phyloP scores from a whole-genome alignment of 2,888 invertebrate genomes.

The Hemithea aestivaria region DNA sequence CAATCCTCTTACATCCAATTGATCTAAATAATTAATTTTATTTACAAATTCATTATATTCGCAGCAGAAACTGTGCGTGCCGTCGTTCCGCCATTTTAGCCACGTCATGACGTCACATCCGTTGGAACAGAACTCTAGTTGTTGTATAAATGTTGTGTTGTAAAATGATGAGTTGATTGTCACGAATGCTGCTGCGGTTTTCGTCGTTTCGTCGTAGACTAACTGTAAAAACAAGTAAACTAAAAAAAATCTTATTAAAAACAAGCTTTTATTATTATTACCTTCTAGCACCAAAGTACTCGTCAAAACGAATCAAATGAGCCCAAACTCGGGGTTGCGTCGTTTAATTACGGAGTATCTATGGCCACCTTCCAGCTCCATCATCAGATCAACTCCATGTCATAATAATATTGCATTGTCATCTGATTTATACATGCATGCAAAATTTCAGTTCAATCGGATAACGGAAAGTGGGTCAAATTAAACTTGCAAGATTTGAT shows the following conservation, averaged over 20 bases:
- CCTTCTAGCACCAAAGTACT: no score
- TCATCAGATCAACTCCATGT: no score
- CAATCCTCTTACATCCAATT: constrained; percentile 13
- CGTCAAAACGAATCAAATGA: no score
- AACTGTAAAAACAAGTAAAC: constrained; percentile 39
- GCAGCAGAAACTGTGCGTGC: constrained; percentile 64
- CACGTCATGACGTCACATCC: constrained; percentile 50
- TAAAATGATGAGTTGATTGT: constrained; percentile 60
- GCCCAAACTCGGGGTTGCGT: no score
- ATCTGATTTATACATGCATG: no score
- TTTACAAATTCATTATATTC: constrained; percentile 45
- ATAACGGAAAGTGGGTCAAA: no score
- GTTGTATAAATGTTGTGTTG: constrained; percentile 34
- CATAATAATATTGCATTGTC: no score
- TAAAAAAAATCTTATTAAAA: not conserved
- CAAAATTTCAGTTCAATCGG: no score
- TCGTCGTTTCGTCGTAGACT: constrained; percentile 46
- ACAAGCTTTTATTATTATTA: no score
- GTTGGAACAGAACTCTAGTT: constrained; percentile 51
- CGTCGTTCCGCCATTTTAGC: constrained; percentile 62
- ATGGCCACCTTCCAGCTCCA: no score
- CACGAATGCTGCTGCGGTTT: constrained; percentile 52
- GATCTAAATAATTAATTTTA: constrained; percentile 36
- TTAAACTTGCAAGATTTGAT: no score
- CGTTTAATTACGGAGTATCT: no score